Evolutionary conservation across 1,140 invertebrate species (phyloP), one percentile per base, ranked within the genome.

Genomic region (Papilio polytes): DNA sequence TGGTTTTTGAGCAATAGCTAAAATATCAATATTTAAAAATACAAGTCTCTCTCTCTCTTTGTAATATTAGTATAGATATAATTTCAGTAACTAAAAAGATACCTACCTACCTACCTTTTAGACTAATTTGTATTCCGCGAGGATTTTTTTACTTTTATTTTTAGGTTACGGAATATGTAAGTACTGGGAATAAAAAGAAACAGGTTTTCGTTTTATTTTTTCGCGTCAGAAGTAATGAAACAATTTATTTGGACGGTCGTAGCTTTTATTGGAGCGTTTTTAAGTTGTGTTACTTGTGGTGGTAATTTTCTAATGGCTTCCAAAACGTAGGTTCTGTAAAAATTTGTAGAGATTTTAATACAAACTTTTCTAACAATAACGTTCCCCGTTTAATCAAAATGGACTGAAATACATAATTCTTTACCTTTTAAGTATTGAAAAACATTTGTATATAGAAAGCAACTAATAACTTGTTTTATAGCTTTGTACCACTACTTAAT

Each of bases 111-210:
- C n/a, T n/a, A n/a, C n/a, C n/a, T n/a, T n/a, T n/a, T 22, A 74
- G 44, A 74, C 72, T 74, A 74, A 74, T 74, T 74, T 48, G 73
- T 74, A 51, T 74, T 74, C 44, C 12, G 73, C 36, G 44, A 8
- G 8, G 51, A 74, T 31, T n/a, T 8, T 74, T 74, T 44, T 18
- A 48, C 20, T 44, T 74, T 26, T 51, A 26, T 51, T 74, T 74
- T 12, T 12, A 15, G 44, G 44, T 51, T 74, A 74, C 41, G 7
- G 41, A 74, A 44, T 74, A 74, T 15, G 41, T 74, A 44, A 74
- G 72, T 74, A 36, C 41, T 74, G 31, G 6, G n/a, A 36, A n/a
- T 20, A 74, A 70, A 70, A 46, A 22, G 15, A 74, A 74, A 74
- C n/a, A 20, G 72, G 41, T 8, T 41, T 41, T 41, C 36, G 0